Conservation (phyloP, 1,140 invertebrate species). For the Harpegnathos saltator region DNA sequence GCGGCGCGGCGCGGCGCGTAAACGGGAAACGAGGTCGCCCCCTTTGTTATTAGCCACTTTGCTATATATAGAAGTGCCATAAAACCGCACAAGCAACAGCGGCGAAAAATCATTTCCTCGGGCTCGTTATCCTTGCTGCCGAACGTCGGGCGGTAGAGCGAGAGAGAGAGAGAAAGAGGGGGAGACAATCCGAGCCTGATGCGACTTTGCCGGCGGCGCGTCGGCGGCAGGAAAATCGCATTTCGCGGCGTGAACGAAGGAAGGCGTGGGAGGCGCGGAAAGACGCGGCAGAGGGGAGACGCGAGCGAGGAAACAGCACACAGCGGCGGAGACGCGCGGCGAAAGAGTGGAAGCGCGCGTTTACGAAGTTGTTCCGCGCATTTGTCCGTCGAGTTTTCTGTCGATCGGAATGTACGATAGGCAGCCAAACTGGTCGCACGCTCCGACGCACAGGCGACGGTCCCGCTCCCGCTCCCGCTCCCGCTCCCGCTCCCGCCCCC, state of each 20-base stretch:
- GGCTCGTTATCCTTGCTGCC: slow-evolving; percentile 64
- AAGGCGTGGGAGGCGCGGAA: not conserved
- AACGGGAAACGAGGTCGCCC: not conserved
- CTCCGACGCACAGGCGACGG: slow-evolving; percentile 53
- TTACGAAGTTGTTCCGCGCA: slow-evolving; percentile 70
- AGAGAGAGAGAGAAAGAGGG: not conserved
- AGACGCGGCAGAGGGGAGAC: not conserved
- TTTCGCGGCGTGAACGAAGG: slow-evolving; percentile 22
- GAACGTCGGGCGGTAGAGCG: slow-evolving; percentile 3
- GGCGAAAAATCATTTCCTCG: slow-evolving; percentile 22
- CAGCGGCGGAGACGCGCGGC: slow-evolving; percentile 46
- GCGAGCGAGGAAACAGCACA: slow-evolving; percentile 14
- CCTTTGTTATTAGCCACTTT: slow-evolving; percentile 29
- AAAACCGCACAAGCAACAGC: slow-evolving; percentile 43
- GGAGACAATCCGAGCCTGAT: slow-evolving; percentile 21
- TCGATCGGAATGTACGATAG: slow-evolving; percentile 78
- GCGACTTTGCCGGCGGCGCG: too few relatives aligned
- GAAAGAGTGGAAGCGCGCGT: slow-evolving; percentile 30
- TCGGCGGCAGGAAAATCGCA: slow-evolving; percentile 43
- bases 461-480: too few relatives aligned
- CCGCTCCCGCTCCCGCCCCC: slow-evolving; percentile 13
- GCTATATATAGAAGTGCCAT: slow-evolving; percentile 54
- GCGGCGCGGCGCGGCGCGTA: not conserved
- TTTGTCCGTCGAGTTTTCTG: slow-evolving; percentile 68
- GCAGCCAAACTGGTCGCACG: slow-evolving; percentile 75